These are phyloP conservation scores for Hypercompe scribonia DNA, from an alignment of 2,888 invertebrate genomes.

Conservation along the genomic window DNA sequence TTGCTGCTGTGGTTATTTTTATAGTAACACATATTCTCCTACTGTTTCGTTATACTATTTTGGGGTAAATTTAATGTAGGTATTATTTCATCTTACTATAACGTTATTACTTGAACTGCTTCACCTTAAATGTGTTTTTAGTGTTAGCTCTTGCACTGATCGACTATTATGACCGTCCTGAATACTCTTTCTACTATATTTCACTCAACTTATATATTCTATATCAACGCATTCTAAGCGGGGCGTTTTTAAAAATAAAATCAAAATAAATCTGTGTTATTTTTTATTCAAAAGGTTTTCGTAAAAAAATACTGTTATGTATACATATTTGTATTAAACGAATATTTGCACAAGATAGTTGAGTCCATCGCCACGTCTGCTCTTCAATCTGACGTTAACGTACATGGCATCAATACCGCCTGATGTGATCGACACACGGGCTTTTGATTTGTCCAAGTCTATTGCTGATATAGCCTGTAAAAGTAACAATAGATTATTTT, in stretches of 20 bases:
- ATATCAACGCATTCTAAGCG: neutral
- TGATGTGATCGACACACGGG: neutral
- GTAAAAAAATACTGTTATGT: neutral
- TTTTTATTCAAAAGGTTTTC: neutral
- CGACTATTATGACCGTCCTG: too few relatives aligned
- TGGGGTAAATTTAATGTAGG: too few relatives aligned
- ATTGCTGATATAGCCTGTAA: slow-evolving; percentile 9
- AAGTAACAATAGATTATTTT: neutral
- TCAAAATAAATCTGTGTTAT: neutral
- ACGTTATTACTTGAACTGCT: too few relatives aligned
- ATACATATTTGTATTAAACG: neutral
- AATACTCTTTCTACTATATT: neutral
- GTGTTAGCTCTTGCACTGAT: too few relatives aligned
- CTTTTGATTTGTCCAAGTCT: slow-evolving; percentile 1
- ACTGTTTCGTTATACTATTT: too few relatives aligned
- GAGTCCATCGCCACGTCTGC: slow-evolving; percentile 14
- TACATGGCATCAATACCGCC: slow-evolving; percentile 4
- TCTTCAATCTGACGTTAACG: slow-evolving; percentile 1
- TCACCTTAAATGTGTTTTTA: too few relatives aligned
- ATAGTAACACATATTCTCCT: too few relatives aligned
- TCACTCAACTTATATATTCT: neutral
- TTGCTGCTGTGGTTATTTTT: neutral
- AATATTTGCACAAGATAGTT: slow-evolving; percentile 14
- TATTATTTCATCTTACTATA: too few relatives aligned
- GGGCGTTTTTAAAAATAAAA: neutral